phyloP scores from a whole-genome alignment of 2,797 vertebrate genomes.

The Oceanodroma leucorhoa region DNA sequence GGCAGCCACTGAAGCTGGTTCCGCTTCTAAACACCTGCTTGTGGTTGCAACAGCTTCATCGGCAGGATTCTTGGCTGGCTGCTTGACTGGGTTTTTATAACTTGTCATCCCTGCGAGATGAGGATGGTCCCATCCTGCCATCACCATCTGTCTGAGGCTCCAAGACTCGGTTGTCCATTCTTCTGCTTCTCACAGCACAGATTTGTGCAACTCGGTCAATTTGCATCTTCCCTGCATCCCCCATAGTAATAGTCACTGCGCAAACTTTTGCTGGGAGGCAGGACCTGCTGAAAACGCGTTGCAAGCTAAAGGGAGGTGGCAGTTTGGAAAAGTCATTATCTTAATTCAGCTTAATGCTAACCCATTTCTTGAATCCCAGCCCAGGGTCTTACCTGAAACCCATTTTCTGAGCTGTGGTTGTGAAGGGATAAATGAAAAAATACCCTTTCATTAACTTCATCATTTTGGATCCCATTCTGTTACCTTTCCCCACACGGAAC shows the following conservation, averaged over 20 bases:
- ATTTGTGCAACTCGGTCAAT: not conserved
- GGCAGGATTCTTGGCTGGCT: not conserved
- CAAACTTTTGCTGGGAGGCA: not conserved
- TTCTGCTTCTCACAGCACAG: not conserved
- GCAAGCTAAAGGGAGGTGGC: not conserved
- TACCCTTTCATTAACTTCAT: not conserved
- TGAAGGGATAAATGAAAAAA: not conserved
- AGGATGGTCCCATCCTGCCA: not conserved
- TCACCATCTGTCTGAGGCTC: not conserved
- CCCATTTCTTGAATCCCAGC: not conserved
- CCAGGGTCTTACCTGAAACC: not conserved
- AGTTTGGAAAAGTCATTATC: not conserved
- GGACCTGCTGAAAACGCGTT: not conserved
- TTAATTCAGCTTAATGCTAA: not conserved
- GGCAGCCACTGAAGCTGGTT: not conserved
- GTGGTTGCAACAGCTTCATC: slow-evolving; percentile 11
- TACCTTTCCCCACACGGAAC: not conserved
- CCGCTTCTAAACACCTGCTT: not conserved
- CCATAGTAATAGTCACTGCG: not conserved
- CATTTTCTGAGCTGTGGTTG: not conserved
- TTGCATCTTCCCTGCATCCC: not conserved
- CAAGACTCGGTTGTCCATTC: not conserved
- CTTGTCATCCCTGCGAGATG: not conserved
- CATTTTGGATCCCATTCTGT: not conserved
- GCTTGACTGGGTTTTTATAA: not conserved